Evolutionary conservation across 1,140 invertebrate species (phyloP).

Genomic region (Harpegnathos saltator): DNA sequence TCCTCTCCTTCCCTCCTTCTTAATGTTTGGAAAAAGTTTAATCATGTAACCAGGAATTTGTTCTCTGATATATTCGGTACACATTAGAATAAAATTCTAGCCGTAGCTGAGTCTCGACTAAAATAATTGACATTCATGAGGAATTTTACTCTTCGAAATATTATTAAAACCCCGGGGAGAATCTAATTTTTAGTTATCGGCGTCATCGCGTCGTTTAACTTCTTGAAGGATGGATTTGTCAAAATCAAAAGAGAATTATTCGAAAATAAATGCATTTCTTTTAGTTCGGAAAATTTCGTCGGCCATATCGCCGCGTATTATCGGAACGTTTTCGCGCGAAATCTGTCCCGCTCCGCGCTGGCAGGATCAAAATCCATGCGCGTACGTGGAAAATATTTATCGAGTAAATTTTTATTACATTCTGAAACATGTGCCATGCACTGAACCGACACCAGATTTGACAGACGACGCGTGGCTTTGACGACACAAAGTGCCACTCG

Average conservation of each 20-base stretch:
- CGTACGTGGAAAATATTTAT: slow-evolving; percentile 42
- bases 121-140: too few relatives aligned
- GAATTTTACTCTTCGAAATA: too few relatives aligned
- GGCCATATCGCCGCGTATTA: background rate
- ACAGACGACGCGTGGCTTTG: slow-evolving; percentile 63
- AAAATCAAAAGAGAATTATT: too few relatives aligned
- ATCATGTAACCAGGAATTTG: background rate
- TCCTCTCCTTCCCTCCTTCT: background rate
- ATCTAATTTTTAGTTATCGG: too few relatives aligned
- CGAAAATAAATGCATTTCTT: too few relatives aligned
- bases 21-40: background rate
- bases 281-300: too few relatives aligned
- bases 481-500: slow-evolving; percentile 61
- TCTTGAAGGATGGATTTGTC: too few relatives aligned
- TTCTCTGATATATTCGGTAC: background rate
- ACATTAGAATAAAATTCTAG: background rate
- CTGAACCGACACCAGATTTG: slow-evolving; percentile 35
- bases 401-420: slow-evolving; percentile 48
- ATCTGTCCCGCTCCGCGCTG: background rate
- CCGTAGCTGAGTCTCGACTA: background rate
- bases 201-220: too few relatives aligned
- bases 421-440: slow-evolving; percentile 27
- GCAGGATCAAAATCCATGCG: slow-evolving; percentile 6
- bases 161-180: too few relatives aligned
- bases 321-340: slow-evolving; percentile 40